Evolutionary conservation across 1,140 invertebrate genomes (phyloP).

Genomic region (Platyura marginata): DNA sequence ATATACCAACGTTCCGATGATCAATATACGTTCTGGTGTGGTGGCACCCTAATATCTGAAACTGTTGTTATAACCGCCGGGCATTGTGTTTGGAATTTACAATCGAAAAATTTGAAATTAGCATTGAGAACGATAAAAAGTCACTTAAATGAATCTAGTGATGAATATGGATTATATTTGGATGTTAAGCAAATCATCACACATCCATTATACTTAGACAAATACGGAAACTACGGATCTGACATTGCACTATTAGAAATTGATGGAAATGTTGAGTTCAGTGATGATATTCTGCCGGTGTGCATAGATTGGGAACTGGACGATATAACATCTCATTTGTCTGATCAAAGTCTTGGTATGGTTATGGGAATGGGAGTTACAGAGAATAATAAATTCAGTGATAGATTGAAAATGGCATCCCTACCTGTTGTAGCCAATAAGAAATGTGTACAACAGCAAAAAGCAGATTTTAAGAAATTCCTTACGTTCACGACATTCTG

Average conservation of each 20-base stretch:
- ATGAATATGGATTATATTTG: background rate
- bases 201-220: background rate
- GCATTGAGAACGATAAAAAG: background rate
- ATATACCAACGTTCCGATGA: background rate
- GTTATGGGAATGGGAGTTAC: constrained; percentile 15
- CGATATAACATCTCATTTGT: constrained; percentile 10
- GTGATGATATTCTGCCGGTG: constrained; percentile 15
- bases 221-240: constrained; percentile 25
- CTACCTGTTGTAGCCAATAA: constrained; percentile 5
- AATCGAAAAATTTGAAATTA: background rate
- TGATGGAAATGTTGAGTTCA: constrained; percentile 12
- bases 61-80: background rate
- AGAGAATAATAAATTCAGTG: background rate
- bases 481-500: constrained; percentile 27
- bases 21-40: background rate
- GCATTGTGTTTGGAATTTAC: background rate
- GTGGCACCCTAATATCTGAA: background rate
- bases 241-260: constrained; percentile 26
- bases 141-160: background rate
- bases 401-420: background rate
- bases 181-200: background rate
- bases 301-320: constrained; percentile 23
- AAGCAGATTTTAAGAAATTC: constrained; percentile 25
- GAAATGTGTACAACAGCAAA: constrained; percentile 19
- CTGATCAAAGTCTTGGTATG: constrained; percentile 11